Percentiles rank a stretch among this genome's conserved stretches.
Evolutionary conservation across 2,113 vertebrate species (phyloP).

Genomic region (Rutilus rutilus): DNA sequence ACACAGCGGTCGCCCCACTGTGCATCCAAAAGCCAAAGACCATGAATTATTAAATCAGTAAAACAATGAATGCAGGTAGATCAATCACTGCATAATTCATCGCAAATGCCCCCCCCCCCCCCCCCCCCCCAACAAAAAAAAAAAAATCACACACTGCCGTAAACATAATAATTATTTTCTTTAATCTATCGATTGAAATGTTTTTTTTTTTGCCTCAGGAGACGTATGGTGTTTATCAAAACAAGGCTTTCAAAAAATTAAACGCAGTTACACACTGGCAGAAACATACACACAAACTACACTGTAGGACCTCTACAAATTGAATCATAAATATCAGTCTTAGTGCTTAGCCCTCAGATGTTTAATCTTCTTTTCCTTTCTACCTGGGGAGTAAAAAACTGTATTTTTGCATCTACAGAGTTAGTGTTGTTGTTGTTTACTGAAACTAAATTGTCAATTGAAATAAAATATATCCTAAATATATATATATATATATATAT

Average conservation of each 20-base stretch:
- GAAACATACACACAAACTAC: neutral
- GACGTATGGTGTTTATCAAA: neutral
- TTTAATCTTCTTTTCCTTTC: constrained; percentile 5
- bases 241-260: neutral
- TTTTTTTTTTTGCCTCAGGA: neutral
- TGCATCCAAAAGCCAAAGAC: constrained; percentile 43
- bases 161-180: constrained; percentile 17
- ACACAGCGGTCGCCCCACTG: constrained; percentile 13
- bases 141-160: neutral
- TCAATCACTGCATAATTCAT: constrained; percentile 52
- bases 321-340: constrained; percentile 12
- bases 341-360: neutral
- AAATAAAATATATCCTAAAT: no score
- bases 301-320: neutral
- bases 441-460: no score
- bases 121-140: no score
- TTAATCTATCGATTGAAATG: neutral
- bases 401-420: neutral
- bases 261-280: neutral
- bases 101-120: neutral
- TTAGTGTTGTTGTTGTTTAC: no score
- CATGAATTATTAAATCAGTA: constrained; percentile 60
- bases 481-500: no score
- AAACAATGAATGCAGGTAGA: constrained; percentile 51
- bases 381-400: neutral